These are phyloP conservation scores for Vollenhovia emeryi DNA, from an alignment of 1,140 invertebrate species.

Conservation along the genomic window DNA sequence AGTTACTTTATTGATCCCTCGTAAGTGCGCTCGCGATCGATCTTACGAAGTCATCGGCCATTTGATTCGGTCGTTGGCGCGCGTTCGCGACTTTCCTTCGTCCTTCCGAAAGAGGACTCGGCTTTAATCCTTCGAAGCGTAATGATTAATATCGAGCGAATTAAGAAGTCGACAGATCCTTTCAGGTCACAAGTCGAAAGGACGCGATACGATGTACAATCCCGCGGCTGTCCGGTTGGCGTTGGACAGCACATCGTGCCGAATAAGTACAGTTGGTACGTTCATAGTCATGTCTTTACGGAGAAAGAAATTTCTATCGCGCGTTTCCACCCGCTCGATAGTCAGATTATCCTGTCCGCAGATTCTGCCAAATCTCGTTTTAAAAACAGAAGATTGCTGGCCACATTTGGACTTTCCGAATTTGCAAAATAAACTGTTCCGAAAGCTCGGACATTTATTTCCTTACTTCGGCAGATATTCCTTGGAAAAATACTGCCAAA, in stretches of 20 bases:
- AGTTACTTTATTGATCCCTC: conserved; percentile 81
- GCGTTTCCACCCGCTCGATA: background rate
- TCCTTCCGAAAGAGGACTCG: background rate
- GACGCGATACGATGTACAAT: conserved; percentile 25
- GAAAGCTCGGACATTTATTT: background rate
- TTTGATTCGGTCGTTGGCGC: conserved; percentile 44
- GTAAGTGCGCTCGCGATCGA: conserved; percentile 73
- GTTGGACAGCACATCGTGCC: conserved; percentile 12
- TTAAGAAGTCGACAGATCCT: background rate
- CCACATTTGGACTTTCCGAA: background rate
- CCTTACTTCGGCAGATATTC: background rate
- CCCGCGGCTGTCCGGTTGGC: background rate
- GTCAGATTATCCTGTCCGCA: background rate
- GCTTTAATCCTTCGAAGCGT: conserved; percentile 23
- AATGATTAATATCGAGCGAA: conserved; percentile 29
- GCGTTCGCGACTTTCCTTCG: conserved; percentile 10
- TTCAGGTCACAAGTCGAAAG: conserved; percentile 36
- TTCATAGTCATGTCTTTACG: conserved; percentile 15
- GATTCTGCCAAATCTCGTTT: background rate
- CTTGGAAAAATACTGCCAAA: background rate
- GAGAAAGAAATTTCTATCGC: background rate
- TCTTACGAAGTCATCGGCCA: conserved; percentile 56
- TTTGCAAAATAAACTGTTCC: background rate
- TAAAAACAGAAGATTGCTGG: background rate
- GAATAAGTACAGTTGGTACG: conserved; percentile 47